These are phyloP conservation scores for Ametastegia equiseti DNA, from an alignment of 2,888 invertebrate genomes.

Conservation along the genomic window DNA sequence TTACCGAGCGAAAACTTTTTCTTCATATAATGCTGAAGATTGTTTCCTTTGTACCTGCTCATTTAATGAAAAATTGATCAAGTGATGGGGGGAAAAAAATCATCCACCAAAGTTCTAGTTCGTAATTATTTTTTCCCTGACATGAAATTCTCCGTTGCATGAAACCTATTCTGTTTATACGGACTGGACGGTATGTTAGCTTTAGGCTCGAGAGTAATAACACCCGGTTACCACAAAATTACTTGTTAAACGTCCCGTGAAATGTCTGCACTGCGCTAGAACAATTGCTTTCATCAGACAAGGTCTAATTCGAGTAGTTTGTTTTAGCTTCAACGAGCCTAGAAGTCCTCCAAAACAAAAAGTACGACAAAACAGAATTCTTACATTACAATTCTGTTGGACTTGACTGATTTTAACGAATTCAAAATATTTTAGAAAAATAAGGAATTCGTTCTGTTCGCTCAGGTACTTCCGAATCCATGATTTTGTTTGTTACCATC, in stretches of 20 bases:
- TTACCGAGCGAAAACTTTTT: too few species aligned
- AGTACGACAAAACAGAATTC: not conserved
- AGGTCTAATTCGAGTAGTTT: conserved; percentile 25
- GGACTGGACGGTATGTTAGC: too few species aligned
- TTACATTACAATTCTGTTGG: not conserved
- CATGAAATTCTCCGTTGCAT: not conserved
- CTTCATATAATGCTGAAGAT: too few species aligned
- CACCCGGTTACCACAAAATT: conserved; percentile 39
- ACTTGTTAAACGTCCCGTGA: conserved; percentile 43
- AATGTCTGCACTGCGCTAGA: conserved; percentile 33
- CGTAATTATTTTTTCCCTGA: conserved; percentile 7
- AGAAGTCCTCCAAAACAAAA: not conserved
- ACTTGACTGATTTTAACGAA: not conserved
- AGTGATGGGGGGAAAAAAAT: not conserved
- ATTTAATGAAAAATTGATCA: not conserved
- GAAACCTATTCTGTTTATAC: not conserved
- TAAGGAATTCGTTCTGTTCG: not conserved
- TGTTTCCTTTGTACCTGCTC: not conserved
- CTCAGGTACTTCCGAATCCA: not conserved
- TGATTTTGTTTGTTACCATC: not conserved
- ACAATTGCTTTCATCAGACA: conserved; percentile 39
- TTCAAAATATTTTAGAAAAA: not conserved
- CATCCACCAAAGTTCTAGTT: conserved; percentile 1
- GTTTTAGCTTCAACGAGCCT: conserved; percentile 11
- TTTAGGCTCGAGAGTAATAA: not conserved